phyloP scores from a whole-genome alignment of 2,797 vertebrate species.

The Pelochelys cantorii region DNA sequence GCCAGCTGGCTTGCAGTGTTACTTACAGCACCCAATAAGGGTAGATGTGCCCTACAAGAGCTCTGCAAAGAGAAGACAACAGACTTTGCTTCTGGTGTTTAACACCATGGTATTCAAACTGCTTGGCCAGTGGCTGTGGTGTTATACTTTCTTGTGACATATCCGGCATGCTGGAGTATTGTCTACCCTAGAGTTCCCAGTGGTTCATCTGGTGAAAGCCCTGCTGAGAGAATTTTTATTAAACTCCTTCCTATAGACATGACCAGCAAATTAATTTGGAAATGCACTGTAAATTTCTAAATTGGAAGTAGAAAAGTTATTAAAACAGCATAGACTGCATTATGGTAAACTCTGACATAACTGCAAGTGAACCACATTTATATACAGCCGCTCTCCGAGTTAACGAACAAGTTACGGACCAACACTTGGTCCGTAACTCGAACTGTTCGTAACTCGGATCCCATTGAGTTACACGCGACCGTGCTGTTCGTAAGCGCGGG shows the following conservation, averaged over 20 bases:
- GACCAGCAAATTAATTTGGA: not conserved
- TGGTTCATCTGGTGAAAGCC: not conserved
- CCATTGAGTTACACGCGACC: too few species aligned
- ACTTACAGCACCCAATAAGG: not conserved
- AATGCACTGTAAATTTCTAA: constrained; percentile 1
- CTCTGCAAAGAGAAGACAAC: too few species aligned
- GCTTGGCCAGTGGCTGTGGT: not conserved
- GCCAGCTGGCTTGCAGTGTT: not conserved
- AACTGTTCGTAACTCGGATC: too few species aligned
- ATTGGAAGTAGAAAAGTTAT: not conserved
- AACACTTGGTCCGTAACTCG: too few species aligned
- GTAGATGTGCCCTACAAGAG: not conserved
- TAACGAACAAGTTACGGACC: too few species aligned
- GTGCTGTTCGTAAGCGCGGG: too few species aligned
- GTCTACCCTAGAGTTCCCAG: not conserved
- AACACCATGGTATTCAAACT: not conserved
- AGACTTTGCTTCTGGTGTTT: not conserved
- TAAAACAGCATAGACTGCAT: not conserved
- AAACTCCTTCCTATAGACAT: not conserved
- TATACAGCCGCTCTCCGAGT: too few species aligned
- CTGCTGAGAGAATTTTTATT: not conserved
- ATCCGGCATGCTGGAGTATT: not conserved
- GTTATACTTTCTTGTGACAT: not conserved
- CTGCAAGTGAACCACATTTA: not conserved
- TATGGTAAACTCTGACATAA: not conserved